Base-by-base conservation (phyloP, 2,888 invertebrate genomes). In the Eupithecia dodoneata region DNA sequence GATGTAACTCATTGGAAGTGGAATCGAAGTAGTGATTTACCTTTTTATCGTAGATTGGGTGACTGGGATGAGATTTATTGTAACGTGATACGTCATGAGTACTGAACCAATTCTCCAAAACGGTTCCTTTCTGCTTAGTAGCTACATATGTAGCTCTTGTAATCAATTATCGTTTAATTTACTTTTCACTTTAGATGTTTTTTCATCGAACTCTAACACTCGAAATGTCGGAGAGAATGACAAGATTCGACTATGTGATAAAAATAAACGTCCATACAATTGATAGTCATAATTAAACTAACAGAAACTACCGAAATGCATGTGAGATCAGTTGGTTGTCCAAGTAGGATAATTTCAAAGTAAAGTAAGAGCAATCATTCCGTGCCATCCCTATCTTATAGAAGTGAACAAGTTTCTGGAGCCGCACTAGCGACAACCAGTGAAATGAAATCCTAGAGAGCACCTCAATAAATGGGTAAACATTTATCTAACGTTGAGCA, bases 401-500 rank as follows among this genome's bases (percentile, higher is more conserved):
- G 82, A 84, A 86, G 83, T 81, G 83, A 84, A 86, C 83, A 83
- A 85, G 84, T 85, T 86, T 82, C 81, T 78, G 77, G 78, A 79
- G 80, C 80, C 75, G 74, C 79, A 79, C 78, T 81, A 78, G 83
- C 82, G 80, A 84, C 77, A 71, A 75, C 72, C 71, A 77, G 81
- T 80, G 82, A 81, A 85, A 85, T 86, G 85, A 85, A 86, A 87
- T 87, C 86, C 84, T 83, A 85, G 84, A 85, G 83, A 84, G 82
- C 84, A 83, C 84, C 86, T 85, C 85, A 86, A 89, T 85, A 87
- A 88, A 89, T 88, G 87, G 83, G 81, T 81, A 84, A 87, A 87
- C 88, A 90, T 89, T 89, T 88, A 86, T 89, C 85, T 86, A 85
- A 82, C 81, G 85, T 81, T 81, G 83, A 87, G 83, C 84, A 80